phyloP scores from a whole-genome alignment of 2,113 vertebrate genomes.

The Actinemys pallida region DNA sequence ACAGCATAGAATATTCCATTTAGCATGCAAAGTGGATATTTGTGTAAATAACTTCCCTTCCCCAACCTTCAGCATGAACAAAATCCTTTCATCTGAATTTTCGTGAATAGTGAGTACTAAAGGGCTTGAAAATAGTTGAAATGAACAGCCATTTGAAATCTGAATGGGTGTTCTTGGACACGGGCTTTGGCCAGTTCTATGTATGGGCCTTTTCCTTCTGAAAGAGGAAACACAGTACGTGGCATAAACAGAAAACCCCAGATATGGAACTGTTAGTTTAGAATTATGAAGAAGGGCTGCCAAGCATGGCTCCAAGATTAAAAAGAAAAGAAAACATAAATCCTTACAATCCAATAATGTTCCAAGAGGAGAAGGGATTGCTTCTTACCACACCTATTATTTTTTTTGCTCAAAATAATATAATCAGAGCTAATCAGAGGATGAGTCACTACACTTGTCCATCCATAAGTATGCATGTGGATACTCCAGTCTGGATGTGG shows the following conservation, averaged over 20 bases:
- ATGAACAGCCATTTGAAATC: background rate
- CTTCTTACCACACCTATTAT: background rate
- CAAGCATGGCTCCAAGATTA: background rate
- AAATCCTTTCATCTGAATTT: background rate
- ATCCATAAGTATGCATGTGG: background rate
- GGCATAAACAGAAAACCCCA: fast-evolving
- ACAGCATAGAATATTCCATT: background rate
- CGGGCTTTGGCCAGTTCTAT: background rate
- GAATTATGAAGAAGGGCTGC: background rate
- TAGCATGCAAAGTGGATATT: background rate
- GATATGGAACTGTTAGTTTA: background rate
- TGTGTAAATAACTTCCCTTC: background rate
- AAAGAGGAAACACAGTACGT: background rate
- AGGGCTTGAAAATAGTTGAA: background rate
- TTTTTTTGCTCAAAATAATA: background rate
- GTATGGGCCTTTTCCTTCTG: background rate
- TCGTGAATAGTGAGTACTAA: background rate
- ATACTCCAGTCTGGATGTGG: background rate
- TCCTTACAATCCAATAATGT: background rate
- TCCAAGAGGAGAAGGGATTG: background rate
- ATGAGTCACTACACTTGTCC: background rate
- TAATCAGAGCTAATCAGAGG: background rate
- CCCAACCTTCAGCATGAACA: background rate
- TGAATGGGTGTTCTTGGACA: background rate
- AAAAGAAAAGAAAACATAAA: background rate